Evolutionary conservation across 92 coral and sea anemone species (phyloP).

Genomic region (Bergia puertoricense): DNA sequence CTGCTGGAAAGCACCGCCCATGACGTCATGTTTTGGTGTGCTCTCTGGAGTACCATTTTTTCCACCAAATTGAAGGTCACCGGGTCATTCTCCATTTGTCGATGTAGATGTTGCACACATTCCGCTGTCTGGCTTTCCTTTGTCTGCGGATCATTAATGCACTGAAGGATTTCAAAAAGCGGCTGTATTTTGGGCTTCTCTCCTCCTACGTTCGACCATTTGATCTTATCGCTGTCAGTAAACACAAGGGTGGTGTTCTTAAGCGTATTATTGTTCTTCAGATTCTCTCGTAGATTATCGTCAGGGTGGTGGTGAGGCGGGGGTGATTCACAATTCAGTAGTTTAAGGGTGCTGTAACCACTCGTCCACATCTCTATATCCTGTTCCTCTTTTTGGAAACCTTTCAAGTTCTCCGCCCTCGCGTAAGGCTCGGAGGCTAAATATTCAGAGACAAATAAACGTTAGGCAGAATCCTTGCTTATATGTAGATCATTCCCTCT

Average conservation of each 20-base stretch:
- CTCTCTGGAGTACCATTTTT: slow-evolving; percentile 53
- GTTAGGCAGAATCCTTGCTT: too few species aligned
- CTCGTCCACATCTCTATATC: slow-evolving; percentile 77
- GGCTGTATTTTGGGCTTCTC: slow-evolving; percentile 63
- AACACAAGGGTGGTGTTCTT: slow-evolving; percentile 64
- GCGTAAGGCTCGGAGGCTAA: slow-evolving; percentile 65
- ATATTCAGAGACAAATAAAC: background rate
- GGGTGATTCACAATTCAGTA: slow-evolving; percentile 49
- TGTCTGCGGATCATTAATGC: slow-evolving; percentile 67
- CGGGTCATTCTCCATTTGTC: slow-evolving; percentile 62
- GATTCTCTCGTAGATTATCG: slow-evolving; percentile 6
- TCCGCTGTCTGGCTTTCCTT: slow-evolving; percentile 73
- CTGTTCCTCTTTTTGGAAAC: slow-evolving; percentile 64
- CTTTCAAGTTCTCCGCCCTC: slow-evolving; percentile 70
- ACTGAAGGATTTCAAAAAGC: slow-evolving; percentile 75
- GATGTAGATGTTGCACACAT: slow-evolving; percentile 74
- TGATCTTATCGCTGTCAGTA: slow-evolving; percentile 64
- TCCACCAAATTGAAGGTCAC: slow-evolving; percentile 49
- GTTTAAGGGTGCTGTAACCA: slow-evolving; percentile 71
- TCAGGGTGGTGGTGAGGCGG: slow-evolving; percentile 30
- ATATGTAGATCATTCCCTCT: too few species aligned
- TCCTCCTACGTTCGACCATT: slow-evolving; percentile 75
- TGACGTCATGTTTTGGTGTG: slow-evolving; percentile 77
- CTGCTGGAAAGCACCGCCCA: slow-evolving; percentile 76
- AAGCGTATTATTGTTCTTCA: slow-evolving; percentile 47